phyloP scores from a whole-genome alignment of 1,140 invertebrate genomes.

The Octopus bimaculoides region DNA sequence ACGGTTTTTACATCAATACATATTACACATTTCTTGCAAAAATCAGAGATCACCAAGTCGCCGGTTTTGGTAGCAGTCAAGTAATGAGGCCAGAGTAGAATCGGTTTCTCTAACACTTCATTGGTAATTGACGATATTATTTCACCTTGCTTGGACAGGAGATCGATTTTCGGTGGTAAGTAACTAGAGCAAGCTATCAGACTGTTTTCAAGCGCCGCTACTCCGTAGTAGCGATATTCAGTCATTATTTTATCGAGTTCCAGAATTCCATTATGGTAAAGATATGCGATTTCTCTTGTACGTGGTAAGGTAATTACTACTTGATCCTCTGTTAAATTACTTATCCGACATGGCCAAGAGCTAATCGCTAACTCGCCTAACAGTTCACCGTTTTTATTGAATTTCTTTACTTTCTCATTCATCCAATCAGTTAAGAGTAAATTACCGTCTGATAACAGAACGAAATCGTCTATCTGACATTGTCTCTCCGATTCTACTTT shows the following conservation, averaged over 20 bases:
- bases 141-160: neutral
- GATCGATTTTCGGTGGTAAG: neutral
- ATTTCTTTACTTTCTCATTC: neutral
- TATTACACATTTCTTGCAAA: neutral
- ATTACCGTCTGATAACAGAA: neutral
- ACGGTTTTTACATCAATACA: neutral
- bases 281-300: neutral
- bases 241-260: neutral
- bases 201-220: neutral
- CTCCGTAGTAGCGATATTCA: neutral
- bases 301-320: neutral
- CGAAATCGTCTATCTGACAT: neutral
- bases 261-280: neutral
- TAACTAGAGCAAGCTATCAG: neutral
- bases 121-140: neutral
- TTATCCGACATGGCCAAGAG: neutral
- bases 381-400: neutral
- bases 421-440: neutral
- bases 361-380: neutral
- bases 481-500: neutral
- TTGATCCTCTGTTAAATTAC: neutral
- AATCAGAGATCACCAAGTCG: neutral
- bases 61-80: neutral
- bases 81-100: slow-evolving; percentile 1
- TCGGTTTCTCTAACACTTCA: neutral